Conservation (phyloP, 2,113 vertebrate genomes). For the Nanorana parkeri region DNA sequence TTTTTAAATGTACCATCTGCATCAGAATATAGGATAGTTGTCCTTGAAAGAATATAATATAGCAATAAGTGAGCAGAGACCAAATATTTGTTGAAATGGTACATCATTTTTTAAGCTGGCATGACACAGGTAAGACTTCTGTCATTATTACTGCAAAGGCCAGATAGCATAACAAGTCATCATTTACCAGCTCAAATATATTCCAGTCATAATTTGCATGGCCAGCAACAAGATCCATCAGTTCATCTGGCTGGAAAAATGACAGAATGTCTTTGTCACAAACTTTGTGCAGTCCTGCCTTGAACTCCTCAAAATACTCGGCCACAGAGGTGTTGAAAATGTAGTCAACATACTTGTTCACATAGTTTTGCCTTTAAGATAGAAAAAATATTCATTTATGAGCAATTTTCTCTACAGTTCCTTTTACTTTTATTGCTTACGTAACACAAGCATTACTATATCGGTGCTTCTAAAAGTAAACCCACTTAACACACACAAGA, state of each 20-base stretch:
- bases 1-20: too few species aligned
- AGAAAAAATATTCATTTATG: not conserved
- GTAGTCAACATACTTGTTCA: conserved; percentile 75
- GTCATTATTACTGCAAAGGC: too few species aligned
- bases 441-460: too few species aligned
- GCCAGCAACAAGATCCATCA: conserved; percentile 76
- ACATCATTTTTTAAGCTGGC: too few species aligned
- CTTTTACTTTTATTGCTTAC: not conserved
- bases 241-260: conserved; percentile 80
- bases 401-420: too few species aligned
- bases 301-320: conserved; percentile 75
- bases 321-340: conserved; percentile 79
- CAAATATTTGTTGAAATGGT: too few species aligned
- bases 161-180: not conserved
- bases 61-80: too few species aligned
- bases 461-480: too few species aligned
- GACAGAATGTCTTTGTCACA: conserved; percentile 71
- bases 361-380: conserved; percentile 73
- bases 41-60: too few species aligned
- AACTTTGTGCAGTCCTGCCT: conserved; percentile 82
- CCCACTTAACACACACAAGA: too few species aligned
- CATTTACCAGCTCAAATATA: conserved; percentile 74
- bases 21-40: too few species aligned
- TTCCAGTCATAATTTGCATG: conserved; percentile 80
- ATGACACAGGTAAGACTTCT: too few species aligned